These are phyloP conservation scores for Aspidiotus destructor DNA, from an alignment of 2,888 invertebrate species.

Conservation along the genomic window DNA sequence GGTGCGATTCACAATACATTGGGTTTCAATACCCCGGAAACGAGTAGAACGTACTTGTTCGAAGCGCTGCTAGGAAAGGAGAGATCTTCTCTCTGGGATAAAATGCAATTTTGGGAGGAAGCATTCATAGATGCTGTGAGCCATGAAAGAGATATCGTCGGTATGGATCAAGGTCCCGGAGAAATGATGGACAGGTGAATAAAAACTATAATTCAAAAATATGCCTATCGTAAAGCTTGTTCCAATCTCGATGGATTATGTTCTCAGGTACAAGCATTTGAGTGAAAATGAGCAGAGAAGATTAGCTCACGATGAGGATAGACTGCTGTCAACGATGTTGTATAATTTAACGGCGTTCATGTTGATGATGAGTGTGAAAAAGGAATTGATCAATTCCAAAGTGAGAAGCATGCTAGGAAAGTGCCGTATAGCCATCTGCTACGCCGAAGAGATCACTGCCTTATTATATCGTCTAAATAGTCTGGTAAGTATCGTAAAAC, in stretches of 20 bases:
- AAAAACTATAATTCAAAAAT: too few relatives aligned
- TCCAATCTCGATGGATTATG: constrained; percentile 6
- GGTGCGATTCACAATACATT: constrained; percentile 69
- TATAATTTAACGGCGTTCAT: constrained; percentile 94
- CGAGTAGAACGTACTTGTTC: constrained; percentile 73
- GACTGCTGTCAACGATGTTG: constrained; percentile 84
- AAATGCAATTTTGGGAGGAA: constrained; percentile 99
- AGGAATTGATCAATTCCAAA: constrained; percentile 76
- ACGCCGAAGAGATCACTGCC: constrained; percentile 95
- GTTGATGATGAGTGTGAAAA: constrained; percentile 81
- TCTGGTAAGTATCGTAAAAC: constrained; percentile 54
- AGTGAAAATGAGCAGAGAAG: constrained; percentile 89
- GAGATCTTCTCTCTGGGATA: constrained; percentile 86
- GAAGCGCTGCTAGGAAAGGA: constrained; percentile 66
- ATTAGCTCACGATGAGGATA: constrained; percentile 95
- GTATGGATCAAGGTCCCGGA: constrained; percentile 98
- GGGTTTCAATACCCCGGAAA: constrained; percentile 80
- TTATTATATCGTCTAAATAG: constrained; percentile 88
- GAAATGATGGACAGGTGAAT: constrained; percentile 92
- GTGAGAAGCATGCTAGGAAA: constrained; percentile 88
- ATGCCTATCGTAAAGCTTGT: too few relatives aligned
- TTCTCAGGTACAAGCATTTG: constrained; percentile 66
- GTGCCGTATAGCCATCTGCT: constrained; percentile 94
- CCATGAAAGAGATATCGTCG: constrained; percentile 96
- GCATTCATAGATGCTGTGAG: constrained; percentile 93